Evolutionary conservation across 2,797 vertebrate genomes (phyloP), one percentile per base, ranked within the genome.

Genomic region (Macrochelys suwanniensis): DNA sequence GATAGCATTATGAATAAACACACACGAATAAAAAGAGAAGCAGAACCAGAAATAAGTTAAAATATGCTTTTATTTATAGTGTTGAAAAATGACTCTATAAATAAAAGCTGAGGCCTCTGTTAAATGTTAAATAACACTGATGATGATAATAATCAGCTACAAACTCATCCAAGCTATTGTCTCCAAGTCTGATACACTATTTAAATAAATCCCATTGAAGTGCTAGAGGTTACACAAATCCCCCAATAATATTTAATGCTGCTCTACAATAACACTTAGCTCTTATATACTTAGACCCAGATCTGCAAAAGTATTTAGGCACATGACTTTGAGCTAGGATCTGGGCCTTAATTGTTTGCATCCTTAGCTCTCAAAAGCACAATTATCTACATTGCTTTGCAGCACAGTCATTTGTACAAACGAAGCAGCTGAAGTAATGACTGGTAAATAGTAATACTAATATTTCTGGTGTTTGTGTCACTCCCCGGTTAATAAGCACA

Each of bases 11-110:
- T 85, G 53, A 77, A 78, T 78, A 42, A 21, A n/a, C 33, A 45
- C 0, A 10, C n/a, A 21, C 0, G 0, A 23, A 53, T 16, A 37
- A 42, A 79, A 85, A 61, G 78, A 42, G 19, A 65, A 71, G 6
- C 37, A 25, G n/a, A 77, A 50, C 37, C 25, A 81, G 37, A 56
- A 76, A 78, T 31, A 84, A 59, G 54, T 56, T 10, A 1, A 9
- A 19, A 17, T 11, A 4, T 0, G 2, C 33, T 25, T 56, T 80
- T 50, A 37, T 10, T 78, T 80, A 81, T 4, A 65, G n/a, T 80
- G 28, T 59, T 79, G 71, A 37, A 88, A 92, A 49, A 16, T 2
- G 17, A 88, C 47, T 42, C 37, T 42, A 42, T 42, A 42, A 42
- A 42, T 42, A 42, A 42, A 42, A 42, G 37, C 59, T 31, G 59